Evolutionary conservation across 2,113 vertebrate species (phyloP).

Genomic region (Chloropsis hardwickii): DNA sequence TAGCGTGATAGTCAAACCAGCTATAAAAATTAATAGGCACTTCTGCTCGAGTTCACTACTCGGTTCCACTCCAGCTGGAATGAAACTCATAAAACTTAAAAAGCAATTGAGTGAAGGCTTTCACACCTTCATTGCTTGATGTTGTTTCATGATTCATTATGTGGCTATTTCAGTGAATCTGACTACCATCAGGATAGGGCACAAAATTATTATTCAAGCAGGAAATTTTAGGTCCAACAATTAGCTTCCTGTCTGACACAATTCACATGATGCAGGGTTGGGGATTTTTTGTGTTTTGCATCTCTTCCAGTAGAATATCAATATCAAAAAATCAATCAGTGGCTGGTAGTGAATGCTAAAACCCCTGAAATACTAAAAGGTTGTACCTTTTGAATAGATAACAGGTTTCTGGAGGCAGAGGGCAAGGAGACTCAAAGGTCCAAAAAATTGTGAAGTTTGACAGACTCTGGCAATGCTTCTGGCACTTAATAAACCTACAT

Average conservation of each 20-base stretch:
- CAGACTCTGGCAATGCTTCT: not conserved
- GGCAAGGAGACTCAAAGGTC: not conserved
- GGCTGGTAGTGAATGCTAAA: not conserved
- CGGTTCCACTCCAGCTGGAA: not conserved
- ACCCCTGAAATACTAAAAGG: not conserved
- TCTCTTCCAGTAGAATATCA: not conserved
- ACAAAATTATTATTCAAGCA: not conserved
- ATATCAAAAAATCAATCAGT: not conserved
- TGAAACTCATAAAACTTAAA: not conserved
- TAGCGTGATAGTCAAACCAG: fast-evolving
- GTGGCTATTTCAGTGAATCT: not conserved
- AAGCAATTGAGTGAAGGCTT: not conserved
- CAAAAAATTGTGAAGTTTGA: not conserved
- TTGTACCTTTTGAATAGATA: not conserved
- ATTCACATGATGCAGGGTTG: not conserved
- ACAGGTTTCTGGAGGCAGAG: not conserved
- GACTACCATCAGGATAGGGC: not conserved
- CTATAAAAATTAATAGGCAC: not conserved
- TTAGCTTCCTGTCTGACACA: not conserved
- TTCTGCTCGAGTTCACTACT: not conserved
- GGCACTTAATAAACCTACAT: not conserved
- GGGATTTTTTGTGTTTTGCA: not conserved
- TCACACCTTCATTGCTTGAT: not conserved
- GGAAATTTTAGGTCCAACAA: not conserved
- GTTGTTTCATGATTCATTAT: not conserved